Conservation (phyloP, 2,888 invertebrate species). For the Sepiola atlantica region DNA sequence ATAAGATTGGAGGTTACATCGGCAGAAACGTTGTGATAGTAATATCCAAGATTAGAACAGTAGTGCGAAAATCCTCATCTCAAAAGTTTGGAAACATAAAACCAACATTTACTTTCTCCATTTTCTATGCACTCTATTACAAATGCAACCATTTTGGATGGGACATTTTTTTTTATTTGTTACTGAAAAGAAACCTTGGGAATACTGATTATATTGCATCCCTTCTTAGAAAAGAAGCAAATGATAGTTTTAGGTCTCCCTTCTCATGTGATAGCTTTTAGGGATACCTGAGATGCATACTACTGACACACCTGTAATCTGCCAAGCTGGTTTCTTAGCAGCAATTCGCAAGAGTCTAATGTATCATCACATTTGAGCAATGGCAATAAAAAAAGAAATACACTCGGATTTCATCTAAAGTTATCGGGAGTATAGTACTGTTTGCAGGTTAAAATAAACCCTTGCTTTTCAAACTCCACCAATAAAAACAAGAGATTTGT, state of each 20-base stretch:
- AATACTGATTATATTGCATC: not conserved
- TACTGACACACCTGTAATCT: not conserved
- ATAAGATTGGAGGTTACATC: too few species aligned
- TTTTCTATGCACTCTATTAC: too few species aligned
- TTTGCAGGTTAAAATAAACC: not conserved
- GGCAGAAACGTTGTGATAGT: too few species aligned
- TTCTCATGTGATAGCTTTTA: not conserved
- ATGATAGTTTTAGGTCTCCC: not conserved
- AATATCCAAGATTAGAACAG: too few species aligned
- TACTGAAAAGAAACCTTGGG: not conserved
- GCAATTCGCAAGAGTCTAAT: not conserved
- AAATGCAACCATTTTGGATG: too few species aligned
- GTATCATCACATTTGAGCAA: not conserved
- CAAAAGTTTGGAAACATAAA: too few species aligned
- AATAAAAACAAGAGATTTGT: not conserved
- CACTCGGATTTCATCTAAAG: not conserved
- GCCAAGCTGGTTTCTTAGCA: not conserved
- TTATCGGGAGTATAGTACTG: not conserved
- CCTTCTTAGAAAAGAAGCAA: not conserved
- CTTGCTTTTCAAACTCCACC: not conserved
- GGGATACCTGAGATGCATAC: not conserved
- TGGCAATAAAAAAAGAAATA: not conserved
- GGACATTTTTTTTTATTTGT: too few species aligned
- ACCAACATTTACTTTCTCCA: too few species aligned
- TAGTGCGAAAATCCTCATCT: too few species aligned